Base-by-base conservation (phyloP, 1,140 invertebrate genomes). In the Platyscapa corneri region DNA sequence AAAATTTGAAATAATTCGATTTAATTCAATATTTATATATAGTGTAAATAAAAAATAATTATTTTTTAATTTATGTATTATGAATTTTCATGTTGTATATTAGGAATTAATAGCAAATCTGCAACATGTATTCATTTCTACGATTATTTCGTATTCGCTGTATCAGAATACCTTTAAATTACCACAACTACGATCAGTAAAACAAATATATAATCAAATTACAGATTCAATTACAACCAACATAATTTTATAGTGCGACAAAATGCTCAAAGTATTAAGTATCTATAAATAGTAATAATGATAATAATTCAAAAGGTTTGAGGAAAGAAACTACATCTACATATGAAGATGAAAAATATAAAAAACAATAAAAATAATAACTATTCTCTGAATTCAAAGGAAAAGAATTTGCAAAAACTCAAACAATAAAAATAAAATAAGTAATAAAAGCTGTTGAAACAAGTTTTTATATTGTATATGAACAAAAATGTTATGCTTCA, bases 241-340 rank as follows among this genome's bases (percentile, higher is more conserved):
- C 65, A 75, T 77, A 53, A 32, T 53, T 34, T 75, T 81, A 76
- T 56, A 81, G 60, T 34, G n/a, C 65, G 72, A 81, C 42, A 75
- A 65, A 81, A 85, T 85, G 27, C 67, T 81, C 23, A 85, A 56
- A 65, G 67, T 53, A 85, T 53, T 8, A 74, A 42, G 67, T 65
- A 81, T 85, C n/a, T 84, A 67, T 60, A 39, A 56, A 67, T 77
- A 77, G 72, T 77, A 77, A 37, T 83, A 56, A 60, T 64, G 60
- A 56, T 83, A 77, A 67, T n/a, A 76, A 64, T 75, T 2, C 30
- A 0, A 30, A 77, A 23, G 46, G 56, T 77, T n/a, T 53, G 53
- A 76, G 74, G n/a, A 46, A 23, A 72, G n/a, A 39, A 72, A 72
- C 18, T 72, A 20, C 23, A 32, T 32, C 30, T 67, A 67, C 32